phyloP scores from a whole-genome alignment of 2,888 invertebrate genomes.

The Zele albiditarsus region DNA sequence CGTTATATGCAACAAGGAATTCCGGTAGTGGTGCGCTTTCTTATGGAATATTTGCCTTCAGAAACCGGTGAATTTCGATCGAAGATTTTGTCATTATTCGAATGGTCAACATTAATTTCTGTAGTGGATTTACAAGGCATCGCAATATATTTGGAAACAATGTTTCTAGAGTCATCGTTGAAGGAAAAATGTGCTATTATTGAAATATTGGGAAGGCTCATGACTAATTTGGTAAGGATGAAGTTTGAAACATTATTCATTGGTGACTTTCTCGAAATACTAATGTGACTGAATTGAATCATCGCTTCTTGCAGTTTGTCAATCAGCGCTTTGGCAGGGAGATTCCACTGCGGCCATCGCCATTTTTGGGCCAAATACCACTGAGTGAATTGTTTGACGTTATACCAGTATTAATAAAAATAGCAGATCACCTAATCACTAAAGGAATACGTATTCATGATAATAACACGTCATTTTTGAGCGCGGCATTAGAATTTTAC shows the following conservation, averaged over 20 bases:
- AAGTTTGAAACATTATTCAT: not conserved
- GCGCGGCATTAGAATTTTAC: constrained; percentile 64
- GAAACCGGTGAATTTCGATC: constrained; percentile 60
- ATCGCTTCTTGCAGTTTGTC: constrained; percentile 53
- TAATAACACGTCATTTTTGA: constrained; percentile 55
- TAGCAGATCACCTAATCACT: constrained; percentile 56
- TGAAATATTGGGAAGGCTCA: constrained; percentile 54
- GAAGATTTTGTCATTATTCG: constrained; percentile 62
- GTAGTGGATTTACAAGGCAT: constrained; percentile 53
- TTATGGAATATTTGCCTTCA: constrained; percentile 64
- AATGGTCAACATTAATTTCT: constrained; percentile 64
- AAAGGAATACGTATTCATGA: constrained; percentile 61
- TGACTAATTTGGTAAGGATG: constrained; percentile 62
- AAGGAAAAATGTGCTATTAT: constrained; percentile 64
- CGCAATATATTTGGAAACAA: constrained; percentile 52
- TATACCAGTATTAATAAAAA: constrained; percentile 52
- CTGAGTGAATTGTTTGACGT: constrained; percentile 55
- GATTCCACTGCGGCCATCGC: constrained; percentile 52
- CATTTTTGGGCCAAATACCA: constrained; percentile 61
- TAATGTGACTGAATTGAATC: not conserved
- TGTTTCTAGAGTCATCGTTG: constrained; percentile 63
- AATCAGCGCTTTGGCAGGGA: constrained; percentile 54
- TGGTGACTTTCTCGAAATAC: not conserved
- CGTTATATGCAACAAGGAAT: constrained; percentile 67
- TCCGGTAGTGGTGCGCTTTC: constrained; percentile 64